Base-by-base conservation (phyloP, 2,113 vertebrate species). In the Scalopus aquaticus region DNA sequence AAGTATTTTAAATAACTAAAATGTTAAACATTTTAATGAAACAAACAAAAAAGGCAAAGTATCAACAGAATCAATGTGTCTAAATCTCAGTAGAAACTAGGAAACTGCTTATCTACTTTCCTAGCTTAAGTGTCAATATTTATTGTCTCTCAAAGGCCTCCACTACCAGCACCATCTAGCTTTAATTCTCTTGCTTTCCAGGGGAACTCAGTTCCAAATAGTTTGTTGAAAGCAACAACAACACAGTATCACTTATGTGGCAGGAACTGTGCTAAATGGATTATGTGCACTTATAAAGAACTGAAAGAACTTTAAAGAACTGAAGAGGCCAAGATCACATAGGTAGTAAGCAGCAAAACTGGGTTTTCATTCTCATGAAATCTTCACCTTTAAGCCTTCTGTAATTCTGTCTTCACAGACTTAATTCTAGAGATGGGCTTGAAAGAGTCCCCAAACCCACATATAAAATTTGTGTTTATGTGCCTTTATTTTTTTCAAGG, bases 101-200 rank as follows among this genome's bases (percentile, higher is more conserved):
- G 51, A 54, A 54, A 54, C 15, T 54, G 51, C 17, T 54, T 17
- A 65, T 72, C 19, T 37, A 54, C 13, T 82, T 73, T 88, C 49
- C 62, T 51, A 70, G 37, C 37, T 54, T 64, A 58, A 73, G 51
- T 15, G 0, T 42, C 64, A 88, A 0, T 39, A 46, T 49, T 82
- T 69, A 70, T 51, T 76, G 67, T 77, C 35, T 79, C 93, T 85
- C 58, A 56, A 91, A 96, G 58, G 20, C 7, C 16, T 93, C 42
- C 7, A 26, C 22, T 70, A 49, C 51, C n/a, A 86, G 62, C 49
- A 46, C 56, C 9, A 69, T 19, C 30, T 65, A 74, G 74, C 56
- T 86, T 83, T 81, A 69, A 70, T 87, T 84, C 80, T 73, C 5
- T 16, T 49, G 3, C 32, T 51, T 84, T 32, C 76, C 19, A 81